A percentile compares a stretch with the other conserved stretches of the same genome.
phyloP scores from a whole-genome alignment of 1,140 invertebrate species.

The Brachionus manjavacas region DNA sequence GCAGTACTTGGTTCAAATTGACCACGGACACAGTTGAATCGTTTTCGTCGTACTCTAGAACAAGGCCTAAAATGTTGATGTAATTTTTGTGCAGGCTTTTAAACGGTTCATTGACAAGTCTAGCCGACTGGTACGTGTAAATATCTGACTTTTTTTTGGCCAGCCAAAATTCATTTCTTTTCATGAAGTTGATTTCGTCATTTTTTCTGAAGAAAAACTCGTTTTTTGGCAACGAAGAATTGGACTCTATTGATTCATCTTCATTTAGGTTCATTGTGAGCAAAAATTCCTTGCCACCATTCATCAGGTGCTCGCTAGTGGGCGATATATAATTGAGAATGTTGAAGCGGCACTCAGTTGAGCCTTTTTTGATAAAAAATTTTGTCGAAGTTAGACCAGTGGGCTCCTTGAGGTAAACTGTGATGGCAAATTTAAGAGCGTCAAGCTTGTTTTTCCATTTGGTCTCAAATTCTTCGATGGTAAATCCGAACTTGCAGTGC shows the following conservation, averaged over 20 bases:
- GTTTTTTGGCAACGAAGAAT: neutral
- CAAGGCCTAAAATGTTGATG: conserved; percentile 3
- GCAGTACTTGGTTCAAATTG: neutral
- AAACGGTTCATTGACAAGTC: neutral
- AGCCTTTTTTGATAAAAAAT: conserved; percentile 35
- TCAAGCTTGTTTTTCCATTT: conserved; percentile 4
- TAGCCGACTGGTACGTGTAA: conserved; percentile 32
- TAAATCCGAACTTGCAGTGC: conserved; percentile 39
- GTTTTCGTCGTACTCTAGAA: conserved; percentile 23
- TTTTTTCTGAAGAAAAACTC: conserved; percentile 26
- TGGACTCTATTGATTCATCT: neutral
- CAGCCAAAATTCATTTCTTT: conserved; percentile 36
- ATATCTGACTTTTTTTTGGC: neutral
- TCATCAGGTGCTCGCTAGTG: neutral
- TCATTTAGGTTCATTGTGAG: conserved; percentile 14
- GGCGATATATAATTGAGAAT: conserved; percentile 36
- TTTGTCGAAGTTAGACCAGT: conserved; percentile 36
- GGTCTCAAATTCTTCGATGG: conserved; percentile 14
- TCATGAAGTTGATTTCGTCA: conserved; percentile 34
- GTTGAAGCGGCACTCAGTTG: conserved; percentile 6
- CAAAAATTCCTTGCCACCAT: neutral
- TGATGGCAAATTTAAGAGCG: conserved; percentile 36
- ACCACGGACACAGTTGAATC: conserved; percentile 26
- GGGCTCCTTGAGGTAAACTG: conserved; percentile 32
- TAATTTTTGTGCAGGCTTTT: neutral